Base-by-base conservation (phyloP, 2,888 invertebrate genomes). In the Noctua fimbriata region DNA sequence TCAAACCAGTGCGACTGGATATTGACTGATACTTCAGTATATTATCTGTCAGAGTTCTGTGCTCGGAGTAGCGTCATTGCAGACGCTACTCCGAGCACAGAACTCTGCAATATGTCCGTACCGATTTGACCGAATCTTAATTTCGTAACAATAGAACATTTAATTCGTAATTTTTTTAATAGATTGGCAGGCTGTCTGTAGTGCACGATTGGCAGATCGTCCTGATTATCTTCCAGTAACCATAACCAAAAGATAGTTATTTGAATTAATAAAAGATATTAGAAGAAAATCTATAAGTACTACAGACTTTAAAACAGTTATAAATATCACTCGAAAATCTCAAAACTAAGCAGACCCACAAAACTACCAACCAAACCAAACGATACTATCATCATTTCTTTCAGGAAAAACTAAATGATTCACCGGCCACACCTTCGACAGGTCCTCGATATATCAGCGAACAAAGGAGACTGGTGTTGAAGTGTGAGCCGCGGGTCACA, bases 401-500 rank as follows among this genome's bases (percentile, higher is more conserved):
- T 81, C 73, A 65, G 63, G 72, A 84, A 89, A 89, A 88, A 88
- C 87, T 86, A 91, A 89, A 91, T 91, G 91, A 91, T 92, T 91
- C 90, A 92, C 87, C 84, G 89, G 89, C 90, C 85, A 84, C 91
- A 93, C 93, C 92, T 94, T 90, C 90, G 91, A 90, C 92, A 89
- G 88, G 89, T 83, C 82, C 77, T 81, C 91, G 84, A 93, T 94
- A 93, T 92, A 93, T 94, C 92, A 91, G 79, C 82, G 82, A 88
- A 93, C 92, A 93, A 92, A 91, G 90, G 89, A 89, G 84, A 74
- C 90, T 92, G 93, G 84, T 86, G 89, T 85, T 93, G 94, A 94
- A 94, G 94, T 94, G 92, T 92, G 92, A 94, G 92, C 90, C 91
- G 92, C 93, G 89, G 91, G 90, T 90, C 91, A 91, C 92, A 92